Evolutionary conservation across 2,797 vertebrate species (phyloP).

Genomic region (Sitta carolinensis): DNA sequence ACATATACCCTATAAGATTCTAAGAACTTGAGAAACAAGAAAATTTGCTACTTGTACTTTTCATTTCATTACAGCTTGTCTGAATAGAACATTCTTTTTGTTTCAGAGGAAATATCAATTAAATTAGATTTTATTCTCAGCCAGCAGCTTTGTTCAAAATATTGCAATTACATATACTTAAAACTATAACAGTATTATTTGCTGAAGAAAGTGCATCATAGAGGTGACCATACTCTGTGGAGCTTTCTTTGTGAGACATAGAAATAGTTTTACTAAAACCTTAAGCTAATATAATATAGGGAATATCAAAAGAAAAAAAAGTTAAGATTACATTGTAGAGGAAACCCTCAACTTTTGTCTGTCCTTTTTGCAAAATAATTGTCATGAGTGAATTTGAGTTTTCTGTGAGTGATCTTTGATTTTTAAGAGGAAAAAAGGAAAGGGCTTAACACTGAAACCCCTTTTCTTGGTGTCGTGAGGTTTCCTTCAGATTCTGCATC

Average conservation of each 20-base stretch:
- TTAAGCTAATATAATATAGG: not conserved
- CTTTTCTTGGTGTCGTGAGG: not conserved
- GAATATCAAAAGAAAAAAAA: not conserved
- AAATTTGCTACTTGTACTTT: not conserved
- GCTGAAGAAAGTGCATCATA: not conserved
- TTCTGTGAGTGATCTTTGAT: not conserved
- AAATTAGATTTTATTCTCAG: not conserved
- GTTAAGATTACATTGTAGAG: not conserved
- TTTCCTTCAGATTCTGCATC: slow-evolving; percentile 21
- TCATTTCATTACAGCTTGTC: not conserved
- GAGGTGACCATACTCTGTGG: not conserved
- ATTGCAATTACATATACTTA: not conserved
- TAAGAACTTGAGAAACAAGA: not conserved
- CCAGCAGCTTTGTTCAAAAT: not conserved
- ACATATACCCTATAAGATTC: not conserved
- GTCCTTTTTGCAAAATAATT: not conserved
- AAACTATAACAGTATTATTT: not conserved
- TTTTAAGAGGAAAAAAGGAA: not conserved
- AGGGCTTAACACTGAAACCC: not conserved
- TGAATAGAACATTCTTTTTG: not conserved
- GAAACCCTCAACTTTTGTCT: not conserved
- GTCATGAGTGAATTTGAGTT: not conserved
- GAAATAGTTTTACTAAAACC: not conserved
- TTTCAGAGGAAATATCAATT: not conserved
- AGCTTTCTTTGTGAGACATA: not conserved